phyloP scores from a whole-genome alignment of 2,888 invertebrate species.

The Megalurothrips usitatus region DNA sequence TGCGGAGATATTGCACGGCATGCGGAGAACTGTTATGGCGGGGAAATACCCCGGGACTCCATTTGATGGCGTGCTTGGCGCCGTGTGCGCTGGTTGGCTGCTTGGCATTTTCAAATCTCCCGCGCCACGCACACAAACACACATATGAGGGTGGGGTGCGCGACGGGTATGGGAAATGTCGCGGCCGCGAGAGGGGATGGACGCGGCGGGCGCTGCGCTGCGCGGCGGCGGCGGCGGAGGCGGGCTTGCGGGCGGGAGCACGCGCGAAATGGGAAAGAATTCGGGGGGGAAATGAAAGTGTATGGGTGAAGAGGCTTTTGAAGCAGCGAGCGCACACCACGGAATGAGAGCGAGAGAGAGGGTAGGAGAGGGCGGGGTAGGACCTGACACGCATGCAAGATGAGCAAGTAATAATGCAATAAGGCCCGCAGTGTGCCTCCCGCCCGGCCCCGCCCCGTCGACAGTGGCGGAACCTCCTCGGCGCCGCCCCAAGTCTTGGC shows the following conservation, averaged over 20 bases:
- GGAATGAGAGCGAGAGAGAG: not conserved
- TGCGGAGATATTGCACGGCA: too few relatives aligned
- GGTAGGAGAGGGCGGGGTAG: not conserved
- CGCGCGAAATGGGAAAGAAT: not conserved
- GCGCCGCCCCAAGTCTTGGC: not conserved
- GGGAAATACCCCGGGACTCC: too few relatives aligned
- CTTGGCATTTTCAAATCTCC: too few relatives aligned
- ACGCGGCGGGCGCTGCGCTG: not conserved
- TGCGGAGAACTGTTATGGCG: too few relatives aligned
- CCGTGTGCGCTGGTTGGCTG: too few relatives aligned
- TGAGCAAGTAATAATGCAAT: constrained; percentile 21
- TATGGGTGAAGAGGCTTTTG: not conserved
- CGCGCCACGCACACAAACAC: too few relatives aligned
- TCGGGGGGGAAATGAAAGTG: constrained; percentile 1
- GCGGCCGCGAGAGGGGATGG: too few relatives aligned
- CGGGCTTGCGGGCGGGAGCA: too few relatives aligned
- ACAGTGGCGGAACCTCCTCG: not conserved
- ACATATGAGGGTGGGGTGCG: too few relatives aligned
- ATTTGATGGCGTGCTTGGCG: too few relatives aligned
- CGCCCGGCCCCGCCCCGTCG: not conserved
- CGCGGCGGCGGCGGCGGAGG: not conserved
- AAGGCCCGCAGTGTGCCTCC: constrained; percentile 3
- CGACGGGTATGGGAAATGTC: too few relatives aligned
- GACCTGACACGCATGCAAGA: constrained; percentile 25
- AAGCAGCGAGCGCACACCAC: not conserved